Evolutionary conservation across 2,113 vertebrate species (phyloP).

Genomic region (Amazona vittata): DNA sequence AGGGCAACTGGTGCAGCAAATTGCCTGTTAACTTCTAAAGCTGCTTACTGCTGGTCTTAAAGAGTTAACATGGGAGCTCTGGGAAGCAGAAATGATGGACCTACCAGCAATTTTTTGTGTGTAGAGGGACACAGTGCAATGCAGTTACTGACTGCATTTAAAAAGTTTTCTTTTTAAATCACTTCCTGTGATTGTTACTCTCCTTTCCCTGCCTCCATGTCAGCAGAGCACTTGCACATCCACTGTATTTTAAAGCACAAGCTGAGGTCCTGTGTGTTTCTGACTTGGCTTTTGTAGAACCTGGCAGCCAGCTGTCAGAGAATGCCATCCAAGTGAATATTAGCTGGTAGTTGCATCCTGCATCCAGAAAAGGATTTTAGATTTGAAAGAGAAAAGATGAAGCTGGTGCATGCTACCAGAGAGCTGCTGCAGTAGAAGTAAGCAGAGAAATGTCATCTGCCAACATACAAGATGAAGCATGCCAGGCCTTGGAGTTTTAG

Average conservation of each 20-base stretch:
- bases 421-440: not conserved
- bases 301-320: not conserved
- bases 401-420: not conserved
- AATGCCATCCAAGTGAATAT: not conserved
- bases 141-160: not conserved
- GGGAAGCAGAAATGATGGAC: not conserved
- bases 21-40: not conserved
- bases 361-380: not conserved
- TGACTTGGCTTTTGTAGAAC: not conserved
- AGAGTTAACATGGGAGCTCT: not conserved
- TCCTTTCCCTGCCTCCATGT: not conserved
- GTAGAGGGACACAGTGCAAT: not conserved
- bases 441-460: not conserved
- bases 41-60: not conserved
- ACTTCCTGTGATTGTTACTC: not conserved
- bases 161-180: not conserved
- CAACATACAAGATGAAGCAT: accelerated
- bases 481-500: not conserved
- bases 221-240: not conserved
- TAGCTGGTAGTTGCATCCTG: not conserved
- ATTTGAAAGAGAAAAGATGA: not conserved
- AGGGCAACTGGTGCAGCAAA: not conserved
- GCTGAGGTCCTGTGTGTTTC: accelerated
- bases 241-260: not conserved
- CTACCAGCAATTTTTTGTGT: not conserved